Percentiles rank a stretch among this genome's conserved stretches.
These are phyloP conservation scores for Pteronura brasiliensis DNA, from an alignment of 2,113 vertebrate genomes.

Conservation along the genomic window DNA sequence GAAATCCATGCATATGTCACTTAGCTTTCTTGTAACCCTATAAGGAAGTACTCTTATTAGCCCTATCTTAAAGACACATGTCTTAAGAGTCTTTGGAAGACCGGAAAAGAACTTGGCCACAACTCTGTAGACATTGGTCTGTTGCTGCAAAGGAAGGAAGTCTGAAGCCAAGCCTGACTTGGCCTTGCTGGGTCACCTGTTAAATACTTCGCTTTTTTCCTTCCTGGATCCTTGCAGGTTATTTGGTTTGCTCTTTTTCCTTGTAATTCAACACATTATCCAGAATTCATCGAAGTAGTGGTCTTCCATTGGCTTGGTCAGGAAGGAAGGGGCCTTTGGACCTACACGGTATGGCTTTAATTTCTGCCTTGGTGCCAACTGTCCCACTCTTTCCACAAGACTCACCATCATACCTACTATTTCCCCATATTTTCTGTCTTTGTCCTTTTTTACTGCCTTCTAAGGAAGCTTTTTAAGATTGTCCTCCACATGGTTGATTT, in stretches of 20 bases:
- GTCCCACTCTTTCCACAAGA: background rate
- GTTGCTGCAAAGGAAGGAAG: background rate
- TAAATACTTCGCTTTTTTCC: background rate
- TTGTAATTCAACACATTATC: background rate
- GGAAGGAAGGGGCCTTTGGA: background rate
- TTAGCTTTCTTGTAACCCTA: background rate
- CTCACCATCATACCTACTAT: accelerated
- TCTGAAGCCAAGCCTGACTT: background rate
- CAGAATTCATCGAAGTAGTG: background rate
- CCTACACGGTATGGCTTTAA: background rate
- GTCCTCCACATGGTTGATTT: background rate
- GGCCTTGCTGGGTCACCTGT: background rate
- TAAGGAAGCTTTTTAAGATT: background rate
- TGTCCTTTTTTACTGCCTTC: background rate
- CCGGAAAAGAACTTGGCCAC: background rate
- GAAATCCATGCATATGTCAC: background rate
- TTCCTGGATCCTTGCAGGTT: background rate
- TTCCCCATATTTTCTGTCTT: background rate
- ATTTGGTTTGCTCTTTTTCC: background rate
- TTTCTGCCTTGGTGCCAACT: background rate
- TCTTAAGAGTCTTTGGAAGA: background rate
- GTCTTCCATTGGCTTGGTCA: background rate
- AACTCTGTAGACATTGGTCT: background rate
- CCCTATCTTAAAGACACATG: background rate
- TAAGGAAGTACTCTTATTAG: background rate